Base-by-base conservation (phyloP, 1,140 invertebrate genomes). In the Trichonephila clavipes region DNA sequence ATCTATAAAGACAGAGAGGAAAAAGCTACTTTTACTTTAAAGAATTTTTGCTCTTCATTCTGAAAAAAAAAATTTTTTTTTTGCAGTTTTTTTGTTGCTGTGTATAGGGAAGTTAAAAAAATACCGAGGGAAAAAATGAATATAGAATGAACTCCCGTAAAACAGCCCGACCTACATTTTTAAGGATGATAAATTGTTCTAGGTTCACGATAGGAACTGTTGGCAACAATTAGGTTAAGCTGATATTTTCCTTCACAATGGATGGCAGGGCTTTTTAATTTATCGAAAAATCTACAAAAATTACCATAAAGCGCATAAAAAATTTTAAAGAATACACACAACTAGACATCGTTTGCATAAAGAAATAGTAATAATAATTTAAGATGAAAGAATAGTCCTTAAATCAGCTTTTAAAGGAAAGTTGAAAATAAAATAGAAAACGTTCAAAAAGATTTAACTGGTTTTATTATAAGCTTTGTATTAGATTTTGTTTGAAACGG, bases 131-230 rank as follows among this genome's bases (percentile, higher is more conserved):
- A 58, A 88, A 40, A 40, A 88, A 10, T 28, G 51, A 51, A 12
- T 12, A 51, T 61, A 21, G 12, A 18, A 4, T n/a, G 18, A 18
- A 28, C 12, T 59, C 28, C 28, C 61, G 58, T 88, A 88, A 88
- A 88, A 88, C 64, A 88, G 61, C 61, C 14, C 86, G 86, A 64
- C 86, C 86, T 88, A 88, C 28, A 66, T 88, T 88, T 77, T 77
- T 28, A 40, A 64, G 34, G 51, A 44, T 19, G 86, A 88, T 58
- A 40, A 28, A 61, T 66, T 28, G 86, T 64, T 44, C 61, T 16
- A n/a, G 24, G 64, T 40, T 18, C 58, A n/a, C n/a, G 14, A 21
- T n/a, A 34, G 72, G 16, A 40, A 28, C 28, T 77, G 24, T 18
- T 77, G 2, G 72, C 18, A 77, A 77, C 72, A 77, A 77, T 77